Base-by-base conservation (phyloP, 2,888 invertebrate species). In the Furcula furcula region DNA sequence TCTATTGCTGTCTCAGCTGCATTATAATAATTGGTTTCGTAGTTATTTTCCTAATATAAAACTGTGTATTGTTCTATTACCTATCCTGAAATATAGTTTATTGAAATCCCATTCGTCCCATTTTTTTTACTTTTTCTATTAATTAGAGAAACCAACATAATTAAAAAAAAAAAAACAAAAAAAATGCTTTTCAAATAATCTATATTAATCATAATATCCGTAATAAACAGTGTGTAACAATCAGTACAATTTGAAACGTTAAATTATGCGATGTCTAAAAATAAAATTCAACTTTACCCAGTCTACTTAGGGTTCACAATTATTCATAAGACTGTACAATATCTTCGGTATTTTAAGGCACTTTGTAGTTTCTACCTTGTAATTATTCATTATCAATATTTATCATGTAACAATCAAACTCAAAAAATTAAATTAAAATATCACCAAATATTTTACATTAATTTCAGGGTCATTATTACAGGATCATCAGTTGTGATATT, bases 1-100 rank as follows among this genome's bases (percentile, higher is more conserved):
- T 76, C 29, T 83, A 67, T 50, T 83, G 81, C 47, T 80, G 65
- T 38, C 26, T 81, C 0, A 67, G 73, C 1, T 53, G 66, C 31
- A 16, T 79, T 1, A 7, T 76, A 0, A 26, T 78, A 1, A 28
- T 76, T 1, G 53, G 64, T 4, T 34, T 70, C 6, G 36, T 60
- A 2, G 14, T 70, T 2, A 35, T 69, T 9, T 42, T 56, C 27
- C 6, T 28, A 5, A 15, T 27, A 25, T 25, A 25, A 25, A 25
- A 13, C 7, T n/a, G n/a, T n/a, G n/a, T n/a, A n/a, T n/a, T n/a
- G n/a, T n/a, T n/a, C 6, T 16, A 16, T 16, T 3, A 16, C 16
- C 16, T 57, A 7, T 3, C 43, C 19, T 66, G 20, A 57, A 27
- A 20, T 21, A 32, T 9, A 36, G 22, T 39, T 3, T 9, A 29